Base-by-base conservation (phyloP, 2,113 vertebrate genomes). In the Centrocercus urophasianus region DNA sequence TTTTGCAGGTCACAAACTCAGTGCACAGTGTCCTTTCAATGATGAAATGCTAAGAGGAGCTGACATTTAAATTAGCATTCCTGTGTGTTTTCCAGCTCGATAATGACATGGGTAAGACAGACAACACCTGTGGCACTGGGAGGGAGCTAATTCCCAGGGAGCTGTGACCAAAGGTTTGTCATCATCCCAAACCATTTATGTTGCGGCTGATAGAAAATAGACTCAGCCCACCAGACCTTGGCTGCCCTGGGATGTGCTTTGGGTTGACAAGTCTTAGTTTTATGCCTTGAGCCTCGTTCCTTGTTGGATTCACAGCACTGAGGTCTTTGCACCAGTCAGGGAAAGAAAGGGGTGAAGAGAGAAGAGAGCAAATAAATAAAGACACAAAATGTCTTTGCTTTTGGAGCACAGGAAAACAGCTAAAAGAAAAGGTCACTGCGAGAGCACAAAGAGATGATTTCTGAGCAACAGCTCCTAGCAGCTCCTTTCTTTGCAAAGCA, bases 41-140 rank as follows among this genome's bases (percentile, higher is more conserved):
- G 79, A 93, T 47, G 80, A 95, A 93, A 89, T 52, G 70, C 84
- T 86, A 91, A 96, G 73, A 47, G 69, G 60, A 94, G 20, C 56
- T 95, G 96, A 94, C 96, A 96, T 94, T 92, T 94, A 93, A 92
- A 96, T 96, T 93, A 96, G 89, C 84, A 95, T 85, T 72, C 82
- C 79, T 81, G 61, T 45, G 50, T 13, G 15, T 95, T 92, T 91
- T 96, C 89, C 82, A 88, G 85, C 63, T 80, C 76, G 61, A 83
- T 93, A 96, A 95, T 94, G 78, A 83, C 82, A 87, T 63, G 87
- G 72, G 84, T 93, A 76, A 82, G 67, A 63, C 78, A 90, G 84
- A 45, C 82, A 89, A 73, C 78, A 92, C 93, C 93, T 95, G 93
- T 80, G 79, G 92, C 88, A 67, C 79, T 54, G 0, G 80, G 90